Percentiles rank a stretch among this genome's conserved stretches.
Evolutionary conservation across 2,113 vertebrate species (phyloP).

Genomic region (Chionis minor): DNA sequence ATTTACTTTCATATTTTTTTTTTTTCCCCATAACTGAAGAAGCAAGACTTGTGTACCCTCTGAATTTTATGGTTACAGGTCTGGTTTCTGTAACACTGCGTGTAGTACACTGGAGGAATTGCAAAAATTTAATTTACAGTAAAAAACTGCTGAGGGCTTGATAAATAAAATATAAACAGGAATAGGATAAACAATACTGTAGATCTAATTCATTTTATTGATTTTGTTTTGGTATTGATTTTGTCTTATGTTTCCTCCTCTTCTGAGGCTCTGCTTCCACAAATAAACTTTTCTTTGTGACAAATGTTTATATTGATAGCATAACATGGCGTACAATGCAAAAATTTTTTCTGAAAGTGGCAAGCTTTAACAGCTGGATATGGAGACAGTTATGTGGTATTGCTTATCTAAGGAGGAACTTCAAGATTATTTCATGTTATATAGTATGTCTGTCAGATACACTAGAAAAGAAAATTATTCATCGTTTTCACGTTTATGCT

Average conservation of each 20-base stretch:
- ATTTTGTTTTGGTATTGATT: constrained; percentile 24
- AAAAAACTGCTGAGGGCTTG: neutral
- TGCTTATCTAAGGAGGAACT: neutral
- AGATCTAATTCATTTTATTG: constrained; percentile 15
- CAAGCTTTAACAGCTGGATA: neutral
- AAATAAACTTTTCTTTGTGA: neutral
- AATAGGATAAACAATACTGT: neutral
- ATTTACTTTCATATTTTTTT: neutral
- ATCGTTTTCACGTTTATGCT: neutral
- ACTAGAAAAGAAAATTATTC: neutral
- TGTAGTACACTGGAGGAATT: neutral
- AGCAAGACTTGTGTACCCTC: neutral
- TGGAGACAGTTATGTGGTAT: neutral
- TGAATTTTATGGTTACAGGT: neutral
- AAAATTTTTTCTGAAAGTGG: neutral
- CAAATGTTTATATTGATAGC: neutral
- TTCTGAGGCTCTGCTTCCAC: neutral
- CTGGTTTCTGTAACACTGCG: neutral
- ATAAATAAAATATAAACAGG: constrained; percentile 2
- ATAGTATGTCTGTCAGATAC: neutral
- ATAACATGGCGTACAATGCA: neutral
- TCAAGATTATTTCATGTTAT: neutral
- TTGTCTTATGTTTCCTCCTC: neutral
- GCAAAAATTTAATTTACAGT: neutral
- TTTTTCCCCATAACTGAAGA: neutral